Conservation (phyloP, 2,888 invertebrate species). For the Agrotis clavis region DNA sequence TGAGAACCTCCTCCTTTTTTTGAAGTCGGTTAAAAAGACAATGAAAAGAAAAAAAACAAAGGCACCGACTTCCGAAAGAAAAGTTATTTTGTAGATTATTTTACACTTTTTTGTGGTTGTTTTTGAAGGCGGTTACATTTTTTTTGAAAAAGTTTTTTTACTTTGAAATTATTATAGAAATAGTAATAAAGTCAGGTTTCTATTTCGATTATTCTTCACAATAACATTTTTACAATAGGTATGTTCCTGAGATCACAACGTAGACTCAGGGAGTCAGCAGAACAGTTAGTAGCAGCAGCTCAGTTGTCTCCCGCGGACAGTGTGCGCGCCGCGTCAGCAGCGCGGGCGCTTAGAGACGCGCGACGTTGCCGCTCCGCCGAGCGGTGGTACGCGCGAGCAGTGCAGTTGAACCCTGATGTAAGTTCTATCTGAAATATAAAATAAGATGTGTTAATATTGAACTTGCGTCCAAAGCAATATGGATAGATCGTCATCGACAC, state of each 20-base stretch:
- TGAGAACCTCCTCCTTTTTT: no score
- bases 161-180: neutral
- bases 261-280: conserved; percentile 95
- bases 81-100: no score
- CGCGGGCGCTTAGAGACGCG: conserved; percentile 96
- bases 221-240: conserved; percentile 89
- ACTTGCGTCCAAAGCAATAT: no score
- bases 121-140: no score
- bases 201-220: neutral
- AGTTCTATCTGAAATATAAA: conserved; percentile 54
- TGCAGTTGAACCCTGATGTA: conserved; percentile 92
- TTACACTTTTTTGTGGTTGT: no score
- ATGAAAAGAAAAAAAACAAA: no score
- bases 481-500: no score
- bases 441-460: neutral
- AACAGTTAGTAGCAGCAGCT: conserved; percentile 95
- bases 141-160: no score
- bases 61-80: no score
- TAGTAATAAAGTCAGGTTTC: no score
- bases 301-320: conserved; percentile 95
- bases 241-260: conserved; percentile 96
- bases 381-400: conserved; percentile 96
- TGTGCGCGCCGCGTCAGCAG: conserved; percentile 96
- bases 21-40: no score
- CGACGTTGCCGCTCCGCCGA: conserved; percentile 96